These are phyloP conservation scores for Meloidogyne floridensis DNA, from an alignment of 1,140 invertebrate species.

Conservation along the genomic window DNA sequence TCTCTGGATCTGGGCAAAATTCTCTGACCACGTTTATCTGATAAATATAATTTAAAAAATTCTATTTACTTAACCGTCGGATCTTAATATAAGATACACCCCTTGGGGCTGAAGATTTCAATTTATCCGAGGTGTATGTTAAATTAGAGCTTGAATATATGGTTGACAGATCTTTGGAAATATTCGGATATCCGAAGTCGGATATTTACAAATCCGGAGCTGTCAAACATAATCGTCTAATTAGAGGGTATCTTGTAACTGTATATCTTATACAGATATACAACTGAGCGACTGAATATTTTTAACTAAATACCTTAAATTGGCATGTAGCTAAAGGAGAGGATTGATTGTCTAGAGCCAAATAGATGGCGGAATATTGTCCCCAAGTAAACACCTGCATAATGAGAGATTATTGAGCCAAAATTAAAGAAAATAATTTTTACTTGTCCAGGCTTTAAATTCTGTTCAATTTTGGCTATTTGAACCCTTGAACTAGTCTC, in stretches of 20 bases:
- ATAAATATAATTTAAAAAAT: constrained; percentile 27
- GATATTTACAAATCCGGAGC: no score
- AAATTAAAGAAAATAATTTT: neutral
- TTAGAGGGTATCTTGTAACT: no score
- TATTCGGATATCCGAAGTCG: no score
- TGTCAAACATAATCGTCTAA: no score
- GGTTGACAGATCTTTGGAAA: no score
- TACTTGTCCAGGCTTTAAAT: constrained; percentile 80
- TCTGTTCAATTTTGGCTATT: constrained; percentile 80
- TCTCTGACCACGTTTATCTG: constrained; percentile 73
- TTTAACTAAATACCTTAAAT: constrained; percentile 87
- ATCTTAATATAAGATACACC: no score
- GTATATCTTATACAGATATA: no score
- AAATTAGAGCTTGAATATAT: no score
- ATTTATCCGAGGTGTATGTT: no score
- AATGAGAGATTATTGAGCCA: no score
- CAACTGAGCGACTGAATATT: constrained; percentile 70
- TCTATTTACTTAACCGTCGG: no score
- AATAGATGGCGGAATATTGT: constrained; percentile 86
- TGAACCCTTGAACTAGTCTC: constrained; percentile 79
- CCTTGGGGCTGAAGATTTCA: no score
- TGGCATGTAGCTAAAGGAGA: constrained; percentile 83
- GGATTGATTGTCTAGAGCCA: constrained; percentile 85
- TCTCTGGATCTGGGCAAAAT: constrained; percentile 82
- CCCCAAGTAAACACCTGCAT: constrained; percentile 80